Evolutionary conservation across 2,113 vertebrate species (phyloP).

Genomic region (Neolamprologus brichardi): DNA sequence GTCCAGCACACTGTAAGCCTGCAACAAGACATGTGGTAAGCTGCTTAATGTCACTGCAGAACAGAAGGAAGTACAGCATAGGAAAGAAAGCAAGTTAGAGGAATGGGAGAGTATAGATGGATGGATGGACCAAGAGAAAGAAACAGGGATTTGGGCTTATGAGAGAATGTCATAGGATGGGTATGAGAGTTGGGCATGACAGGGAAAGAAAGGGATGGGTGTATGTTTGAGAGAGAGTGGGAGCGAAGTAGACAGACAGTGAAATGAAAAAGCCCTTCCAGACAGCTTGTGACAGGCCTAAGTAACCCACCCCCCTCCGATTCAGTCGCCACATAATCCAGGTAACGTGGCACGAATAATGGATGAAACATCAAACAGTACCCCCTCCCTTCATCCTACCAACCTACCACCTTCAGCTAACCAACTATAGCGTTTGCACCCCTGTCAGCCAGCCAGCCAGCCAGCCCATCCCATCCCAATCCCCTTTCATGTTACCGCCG

Average conservation of each 20-base stretch:
- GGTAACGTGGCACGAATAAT: constrained; percentile 55
- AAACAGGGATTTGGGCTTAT: constrained; percentile 24
- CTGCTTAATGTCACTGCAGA: constrained; percentile 61
- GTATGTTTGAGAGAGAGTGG: not conserved
- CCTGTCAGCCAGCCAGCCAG: constrained; percentile 27
- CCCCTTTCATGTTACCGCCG: constrained; percentile 42
- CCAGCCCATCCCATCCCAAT: constrained; percentile 25
- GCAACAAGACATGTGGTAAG: constrained; percentile 53
- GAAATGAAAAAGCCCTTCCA: constrained; percentile 35
- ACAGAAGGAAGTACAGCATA: constrained; percentile 32
- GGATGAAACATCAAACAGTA: constrained; percentile 54
- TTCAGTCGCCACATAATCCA: constrained; percentile 56
- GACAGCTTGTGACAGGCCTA: constrained; percentile 49
- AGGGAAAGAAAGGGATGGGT: constrained; percentile 11
- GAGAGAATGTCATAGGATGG: constrained; percentile 26
- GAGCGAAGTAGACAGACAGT: constrained; percentile 10
- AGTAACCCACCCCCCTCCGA: constrained; percentile 20
- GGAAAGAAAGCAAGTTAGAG: not conserved
- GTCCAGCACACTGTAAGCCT: constrained; percentile 52
- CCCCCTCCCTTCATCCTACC: not conserved
- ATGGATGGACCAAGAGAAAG: constrained; percentile 1
- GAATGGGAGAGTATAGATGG: not conserved
- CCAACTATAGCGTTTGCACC: constrained; percentile 21
- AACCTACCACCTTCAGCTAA: constrained; percentile 42
- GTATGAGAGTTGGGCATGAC: constrained; percentile 23